These are phyloP conservation scores for Philonicus albiceps DNA, from an alignment of 2,888 invertebrate genomes.

Conservation along the genomic window DNA sequence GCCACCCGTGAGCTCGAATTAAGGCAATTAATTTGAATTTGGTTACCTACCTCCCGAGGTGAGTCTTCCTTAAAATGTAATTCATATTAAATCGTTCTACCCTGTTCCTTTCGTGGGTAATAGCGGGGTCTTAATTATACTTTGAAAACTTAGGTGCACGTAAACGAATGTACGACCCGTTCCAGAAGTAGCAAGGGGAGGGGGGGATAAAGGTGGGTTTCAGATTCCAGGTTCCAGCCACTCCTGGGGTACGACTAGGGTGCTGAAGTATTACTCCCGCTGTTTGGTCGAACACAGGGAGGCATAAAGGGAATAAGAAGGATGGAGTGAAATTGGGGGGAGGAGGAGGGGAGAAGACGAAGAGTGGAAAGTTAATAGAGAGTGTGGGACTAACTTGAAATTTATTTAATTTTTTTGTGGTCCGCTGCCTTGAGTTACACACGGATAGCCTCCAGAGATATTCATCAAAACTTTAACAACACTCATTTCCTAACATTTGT, in stretches of 20 bases:
- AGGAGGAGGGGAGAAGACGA: neutral
- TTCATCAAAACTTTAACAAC: neutral
- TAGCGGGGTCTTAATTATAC: constrained; percentile 1
- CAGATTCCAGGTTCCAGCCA: neutral
- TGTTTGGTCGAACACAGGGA: neutral
- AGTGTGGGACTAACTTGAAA: neutral
- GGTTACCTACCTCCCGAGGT: neutral
- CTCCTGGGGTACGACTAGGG: neutral
- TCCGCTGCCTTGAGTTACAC: neutral
- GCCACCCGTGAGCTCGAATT: neutral
- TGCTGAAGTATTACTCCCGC: neutral
- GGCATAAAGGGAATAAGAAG: too few relatives aligned
- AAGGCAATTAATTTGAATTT: constrained; percentile 26
- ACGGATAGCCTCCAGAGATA: neutral
- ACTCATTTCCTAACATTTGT: neutral
- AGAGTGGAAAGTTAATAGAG: neutral
- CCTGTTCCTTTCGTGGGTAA: constrained; percentile 5
- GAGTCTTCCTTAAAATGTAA: neutral
- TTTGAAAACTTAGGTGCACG: neutral
- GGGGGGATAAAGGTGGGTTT: neutral
- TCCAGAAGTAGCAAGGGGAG: neutral
- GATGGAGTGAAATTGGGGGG: neutral
- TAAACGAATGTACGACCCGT: neutral
- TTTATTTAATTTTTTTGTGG: constrained; percentile 7
- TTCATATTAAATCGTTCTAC: constrained; percentile 21